Evolutionary conservation across 2,888 invertebrate genomes (phyloP).

Genomic region (Nomada goodeniana): DNA sequence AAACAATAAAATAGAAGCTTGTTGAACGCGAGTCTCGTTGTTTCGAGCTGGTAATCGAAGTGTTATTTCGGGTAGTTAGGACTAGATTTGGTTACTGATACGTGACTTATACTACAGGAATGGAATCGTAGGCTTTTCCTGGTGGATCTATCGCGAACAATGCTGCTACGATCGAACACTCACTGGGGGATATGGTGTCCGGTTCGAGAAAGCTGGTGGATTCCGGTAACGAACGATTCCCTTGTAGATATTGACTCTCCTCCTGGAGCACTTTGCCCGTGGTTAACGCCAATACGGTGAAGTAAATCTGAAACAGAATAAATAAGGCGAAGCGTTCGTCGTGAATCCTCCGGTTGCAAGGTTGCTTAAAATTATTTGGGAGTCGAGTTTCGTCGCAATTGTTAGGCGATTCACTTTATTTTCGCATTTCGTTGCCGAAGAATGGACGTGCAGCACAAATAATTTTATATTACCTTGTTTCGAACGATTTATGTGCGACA

Average conservation of each 20-base stretch:
- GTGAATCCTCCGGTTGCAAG: not conserved
- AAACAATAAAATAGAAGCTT: slow-evolving; percentile 78
- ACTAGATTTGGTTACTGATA: not conserved
- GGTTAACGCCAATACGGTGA: slow-evolving; percentile 87
- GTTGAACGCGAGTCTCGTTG: slow-evolving; percentile 9
- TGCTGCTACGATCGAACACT: slow-evolving; percentile 53
- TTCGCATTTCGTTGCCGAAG: too few relatives aligned
- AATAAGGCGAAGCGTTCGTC: not conserved
- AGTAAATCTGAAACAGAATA: slow-evolving; percentile 88
- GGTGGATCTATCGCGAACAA: not conserved
- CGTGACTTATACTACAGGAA: not conserved
- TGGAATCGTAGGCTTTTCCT: not conserved
- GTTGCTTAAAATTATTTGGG: not conserved
- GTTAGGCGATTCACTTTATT: too few relatives aligned
- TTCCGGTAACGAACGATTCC: slow-evolving; percentile 84
- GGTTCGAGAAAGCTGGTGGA: slow-evolving; percentile 83
- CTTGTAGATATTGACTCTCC: slow-evolving; percentile 88
- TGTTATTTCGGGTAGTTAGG: not conserved
- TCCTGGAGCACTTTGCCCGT: slow-evolving; percentile 88
- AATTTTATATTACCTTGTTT: too few relatives aligned
- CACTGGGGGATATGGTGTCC: slow-evolving; percentile 84
- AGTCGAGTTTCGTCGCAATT: not conserved
- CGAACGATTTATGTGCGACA: not conserved
- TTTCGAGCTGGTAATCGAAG: not conserved
- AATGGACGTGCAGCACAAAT: too few relatives aligned